Evolutionary conservation across 2,888 invertebrate species (phyloP), one percentile per base, ranked within the genome.

Genomic region (Gastracanthus pulcherrimus): DNA sequence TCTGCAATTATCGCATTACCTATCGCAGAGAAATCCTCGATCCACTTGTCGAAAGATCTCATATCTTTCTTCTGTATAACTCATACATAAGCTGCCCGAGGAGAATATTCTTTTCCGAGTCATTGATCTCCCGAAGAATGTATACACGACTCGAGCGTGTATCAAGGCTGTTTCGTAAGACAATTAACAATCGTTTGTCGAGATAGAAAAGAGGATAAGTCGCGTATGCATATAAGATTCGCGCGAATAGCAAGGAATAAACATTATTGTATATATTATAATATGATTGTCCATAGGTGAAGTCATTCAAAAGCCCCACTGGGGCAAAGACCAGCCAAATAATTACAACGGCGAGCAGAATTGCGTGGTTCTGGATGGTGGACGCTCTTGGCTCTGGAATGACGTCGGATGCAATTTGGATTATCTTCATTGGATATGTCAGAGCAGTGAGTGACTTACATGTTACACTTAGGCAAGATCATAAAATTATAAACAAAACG

Each of bases 291-390:
- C n/a, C 66, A 23, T 38, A 97, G 97, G 97, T 66, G 96, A 96
- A 87, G 92, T 95, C 74, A 96, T 97, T 9, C 94, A 94, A 7
- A 95, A 94, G 86, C 97, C 97, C 4, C 94, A 96, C 0, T 98
- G 98, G 98, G 98, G 97, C 71, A 97, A 97, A 90, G 98, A 98
- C 89, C 98, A 98, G 89, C 98, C 98, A 0, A 98, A 98, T 91
- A 98, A 98, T 90, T 98, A 98, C 93, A 98, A 98, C 90, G 97
- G 98, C 0, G 97, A 98, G 88, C 98, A 98, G 91, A 98, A 98
- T 91, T 98, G 98, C 92, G 97, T 96, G n/a, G 97, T 98, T 16
- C 92, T 98, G 84, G 98, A 98, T 89, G 98, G 98, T 0, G 97
- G 97, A 0, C 94, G 97, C 69, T 95, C 95, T 82, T 98, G 98